These are phyloP conservation scores for Apocrypta bakeri DNA, from an alignment of 1,140 invertebrate species.

Conservation along the genomic window DNA sequence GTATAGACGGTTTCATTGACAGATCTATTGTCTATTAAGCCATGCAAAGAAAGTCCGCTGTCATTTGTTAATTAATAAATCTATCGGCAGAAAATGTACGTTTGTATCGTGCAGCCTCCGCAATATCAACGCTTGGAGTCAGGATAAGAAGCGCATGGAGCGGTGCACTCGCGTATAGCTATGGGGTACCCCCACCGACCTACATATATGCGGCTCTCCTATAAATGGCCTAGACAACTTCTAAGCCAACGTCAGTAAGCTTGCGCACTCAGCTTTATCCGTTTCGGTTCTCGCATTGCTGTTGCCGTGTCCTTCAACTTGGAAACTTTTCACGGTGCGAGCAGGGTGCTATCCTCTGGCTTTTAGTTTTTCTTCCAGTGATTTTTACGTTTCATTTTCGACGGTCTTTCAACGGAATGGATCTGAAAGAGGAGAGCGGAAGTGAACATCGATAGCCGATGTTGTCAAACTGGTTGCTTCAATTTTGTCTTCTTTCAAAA, in stretches of 20 bases:
- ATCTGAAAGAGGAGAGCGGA: not conserved
- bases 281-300: not conserved
- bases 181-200: slow-evolving; percentile 70
- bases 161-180: not conserved
- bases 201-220: slow-evolving; percentile 69
- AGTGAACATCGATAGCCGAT: not conserved
- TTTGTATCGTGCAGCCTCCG: not conserved
- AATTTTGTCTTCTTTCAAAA: not conserved
- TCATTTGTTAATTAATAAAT: not conserved
- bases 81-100: not conserved
- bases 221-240: slow-evolving; percentile 73
- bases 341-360: no score
- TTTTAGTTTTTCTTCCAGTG: no score
- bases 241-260: slow-evolving; percentile 68
- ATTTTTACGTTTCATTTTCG: no score
- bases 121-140: not conserved
- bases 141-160: slow-evolving; percentile 8
- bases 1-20: no score
- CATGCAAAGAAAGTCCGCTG: not conserved
- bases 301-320: not conserved
- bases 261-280: slow-evolving; percentile 60
- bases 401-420: not conserved
- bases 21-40: no score
- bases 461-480: not conserved
- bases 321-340: no score